These are phyloP conservation scores for Yponomeuta sedellus DNA, from an alignment of 2,888 invertebrate genomes.

Conservation along the genomic window DNA sequence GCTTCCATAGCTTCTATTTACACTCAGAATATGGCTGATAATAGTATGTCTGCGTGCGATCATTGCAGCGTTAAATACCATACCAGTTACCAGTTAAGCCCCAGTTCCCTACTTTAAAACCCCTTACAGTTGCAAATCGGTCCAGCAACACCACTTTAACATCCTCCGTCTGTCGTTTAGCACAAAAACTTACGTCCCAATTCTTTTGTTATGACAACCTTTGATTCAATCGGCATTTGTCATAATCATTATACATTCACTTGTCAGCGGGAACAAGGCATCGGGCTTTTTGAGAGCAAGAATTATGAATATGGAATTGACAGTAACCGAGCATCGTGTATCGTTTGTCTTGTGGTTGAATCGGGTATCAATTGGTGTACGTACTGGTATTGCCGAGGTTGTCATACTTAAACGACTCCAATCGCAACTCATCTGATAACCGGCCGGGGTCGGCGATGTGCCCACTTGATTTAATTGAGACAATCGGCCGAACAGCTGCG, in stretches of 20 bases:
- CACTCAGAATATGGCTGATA: not conserved
- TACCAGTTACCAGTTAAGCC: no score
- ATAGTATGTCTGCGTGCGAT: not conserved
- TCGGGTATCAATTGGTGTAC: conserved; percentile 43
- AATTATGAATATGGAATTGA: conserved; percentile 11
- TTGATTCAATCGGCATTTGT: not conserved
- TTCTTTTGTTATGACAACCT: conserved; percentile 1
- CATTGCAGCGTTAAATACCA: no score
- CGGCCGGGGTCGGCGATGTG: conserved; percentile 31
- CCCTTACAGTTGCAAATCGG: not conserved
- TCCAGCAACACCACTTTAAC: not conserved
- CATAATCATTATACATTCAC: not conserved
- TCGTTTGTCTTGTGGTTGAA: conserved; percentile 30
- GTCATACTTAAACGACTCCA: conserved; percentile 38
- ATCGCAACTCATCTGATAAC: conserved; percentile 37
- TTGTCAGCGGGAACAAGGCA: not conserved
- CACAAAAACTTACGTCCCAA: not conserved
- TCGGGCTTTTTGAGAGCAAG: not conserved
- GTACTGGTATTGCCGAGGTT: conserved; percentile 23
- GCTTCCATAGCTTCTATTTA: no score
- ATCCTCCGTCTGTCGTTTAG: not conserved
- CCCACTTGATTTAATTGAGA: conserved; percentile 65
- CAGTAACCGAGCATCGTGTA: conserved; percentile 11
- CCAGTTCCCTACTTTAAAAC: not conserved
- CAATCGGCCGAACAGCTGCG: conserved; percentile 32